A percentile compares a stretch with the other conserved stretches of the same genome.
phyloP scores from a whole-genome alignment of 2,888 invertebrate genomes.

The Scaeva pyrastri region DNA sequence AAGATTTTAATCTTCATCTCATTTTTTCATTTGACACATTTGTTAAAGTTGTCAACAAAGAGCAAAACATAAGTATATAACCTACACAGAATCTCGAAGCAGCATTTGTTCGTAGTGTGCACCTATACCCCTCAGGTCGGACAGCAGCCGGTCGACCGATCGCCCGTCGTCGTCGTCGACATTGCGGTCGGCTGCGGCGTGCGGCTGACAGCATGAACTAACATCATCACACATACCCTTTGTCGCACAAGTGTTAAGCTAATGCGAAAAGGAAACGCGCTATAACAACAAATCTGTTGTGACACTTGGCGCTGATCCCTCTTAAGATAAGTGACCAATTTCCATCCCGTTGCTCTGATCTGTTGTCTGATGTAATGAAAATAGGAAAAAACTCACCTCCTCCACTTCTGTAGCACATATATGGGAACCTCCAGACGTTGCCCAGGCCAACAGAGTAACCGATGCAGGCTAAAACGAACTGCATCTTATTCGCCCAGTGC shows the following conservation, averaged over 20 bases:
- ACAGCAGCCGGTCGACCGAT: too few relatives aligned
- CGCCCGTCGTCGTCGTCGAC: too few relatives aligned
- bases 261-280: slow-evolving; percentile 71
- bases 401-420: slow-evolving; percentile 95
- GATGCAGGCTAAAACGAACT: slow-evolving; percentile 94
- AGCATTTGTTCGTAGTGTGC: neutral
- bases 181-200: neutral
- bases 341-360: neutral
- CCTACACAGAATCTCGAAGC: neutral
- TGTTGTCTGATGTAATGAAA: neutral
- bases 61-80: slow-evolving; percentile 1
- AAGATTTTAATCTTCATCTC: slow-evolving; percentile 75
- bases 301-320: slow-evolving; percentile 69
- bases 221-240: slow-evolving; percentile 22
- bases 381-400: slow-evolving; percentile 88
- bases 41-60: slow-evolving; percentile 57
- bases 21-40: slow-evolving; percentile 70
- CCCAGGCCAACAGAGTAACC: slow-evolving; percentile 95
- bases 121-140: slow-evolving; percentile 12
- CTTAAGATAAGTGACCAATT: slow-evolving; percentile 71
- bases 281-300: slow-evolving; percentile 75
- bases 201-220: slow-evolving; percentile 17
- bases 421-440: slow-evolving; percentile 96
- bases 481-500: slow-evolving; percentile 94
- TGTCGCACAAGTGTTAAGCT: slow-evolving; percentile 66